phyloP scores from a whole-genome alignment of 2,113 vertebrate genomes.

The Orycteropus afer region DNA sequence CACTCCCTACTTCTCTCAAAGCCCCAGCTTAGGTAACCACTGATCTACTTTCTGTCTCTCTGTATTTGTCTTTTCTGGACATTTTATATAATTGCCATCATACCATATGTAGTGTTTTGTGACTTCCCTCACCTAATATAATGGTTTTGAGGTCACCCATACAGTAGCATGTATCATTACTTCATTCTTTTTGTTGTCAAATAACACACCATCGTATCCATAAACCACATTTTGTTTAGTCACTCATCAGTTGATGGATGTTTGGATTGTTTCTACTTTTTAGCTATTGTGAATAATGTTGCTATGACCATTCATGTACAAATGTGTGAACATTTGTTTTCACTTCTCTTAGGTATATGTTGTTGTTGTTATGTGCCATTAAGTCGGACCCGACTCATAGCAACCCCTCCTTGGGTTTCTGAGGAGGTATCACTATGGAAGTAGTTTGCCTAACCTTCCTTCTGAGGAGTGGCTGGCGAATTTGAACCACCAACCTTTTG shows the following conservation, averaged over 20 bases:
- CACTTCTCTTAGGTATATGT: not conserved
- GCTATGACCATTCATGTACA: not conserved
- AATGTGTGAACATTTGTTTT: not conserved
- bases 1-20: too few relatives aligned
- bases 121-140: too few relatives aligned
- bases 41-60: not conserved
- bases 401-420: too few relatives aligned
- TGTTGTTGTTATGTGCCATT: too few relatives aligned
- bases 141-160: not conserved
- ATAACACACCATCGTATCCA: not conserved
- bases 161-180: not conserved
- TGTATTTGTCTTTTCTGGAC: not conserved
- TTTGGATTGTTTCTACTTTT: not conserved
- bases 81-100: not conserved
- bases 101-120: too few relatives aligned
- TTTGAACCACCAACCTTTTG: too few relatives aligned
- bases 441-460: too few relatives aligned
- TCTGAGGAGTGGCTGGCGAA: too few relatives aligned
- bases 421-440: too few relatives aligned
- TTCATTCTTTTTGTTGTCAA: not conserved
- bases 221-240: not conserved
- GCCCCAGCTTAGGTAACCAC: not conserved
- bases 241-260: not conserved
- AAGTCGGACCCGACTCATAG: too few relatives aligned
- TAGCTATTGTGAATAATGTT: not conserved